Percentiles rank a stretch among this genome's conserved stretches.
Evolutionary conservation across 2,113 vertebrate genomes (phyloP).

Genomic region (Notechis scutatus): DNA sequence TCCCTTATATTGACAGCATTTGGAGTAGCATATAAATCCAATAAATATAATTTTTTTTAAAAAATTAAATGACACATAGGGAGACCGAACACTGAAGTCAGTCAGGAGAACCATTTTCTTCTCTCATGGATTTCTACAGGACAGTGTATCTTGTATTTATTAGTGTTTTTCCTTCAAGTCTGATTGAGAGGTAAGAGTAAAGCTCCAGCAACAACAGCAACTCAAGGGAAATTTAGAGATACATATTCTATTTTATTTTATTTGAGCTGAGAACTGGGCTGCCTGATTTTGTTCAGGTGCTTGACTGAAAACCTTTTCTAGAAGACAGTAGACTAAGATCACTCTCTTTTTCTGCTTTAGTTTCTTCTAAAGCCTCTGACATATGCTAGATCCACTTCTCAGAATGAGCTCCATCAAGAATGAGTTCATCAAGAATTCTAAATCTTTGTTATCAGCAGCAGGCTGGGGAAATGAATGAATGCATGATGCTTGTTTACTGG

Average conservation of each 20-base stretch:
- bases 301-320: neutral
- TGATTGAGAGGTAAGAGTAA: neutral
- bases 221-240: neutral
- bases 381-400: neutral
- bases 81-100: neutral
- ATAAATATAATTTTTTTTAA: neutral
- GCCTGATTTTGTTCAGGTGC: neutral
- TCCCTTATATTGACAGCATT: neutral
- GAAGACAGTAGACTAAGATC: neutral
- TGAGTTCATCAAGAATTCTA: neutral
- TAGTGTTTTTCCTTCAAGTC: neutral
- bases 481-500: neutral
- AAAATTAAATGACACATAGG: neutral
- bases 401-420: neutral
- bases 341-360: neutral
- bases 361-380: neutral
- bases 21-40: neutral
- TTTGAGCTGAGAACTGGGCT: neutral
- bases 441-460: neutral
- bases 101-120: neutral
- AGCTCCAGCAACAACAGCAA: neutral
- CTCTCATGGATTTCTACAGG: neutral
- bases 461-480: neutral
- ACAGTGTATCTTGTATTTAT: neutral
- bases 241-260: neutral